phyloP scores from a whole-genome alignment of 1,140 invertebrate species.

The Meloidogyne floridensis region DNA sequence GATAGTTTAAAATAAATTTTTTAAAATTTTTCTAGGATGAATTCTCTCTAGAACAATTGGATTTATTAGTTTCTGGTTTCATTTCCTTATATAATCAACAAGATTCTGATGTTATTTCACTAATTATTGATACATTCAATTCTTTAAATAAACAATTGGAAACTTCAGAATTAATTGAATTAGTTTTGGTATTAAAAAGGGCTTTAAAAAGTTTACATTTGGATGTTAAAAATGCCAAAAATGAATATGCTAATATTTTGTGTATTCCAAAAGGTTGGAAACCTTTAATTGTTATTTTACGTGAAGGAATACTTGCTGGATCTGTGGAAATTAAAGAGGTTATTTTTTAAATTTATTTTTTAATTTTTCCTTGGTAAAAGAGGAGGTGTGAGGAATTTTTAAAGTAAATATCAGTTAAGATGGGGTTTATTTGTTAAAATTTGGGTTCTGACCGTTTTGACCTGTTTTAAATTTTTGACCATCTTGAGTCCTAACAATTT shows the following conservation, averaged over 20 bases:
- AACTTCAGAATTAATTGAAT: slow-evolving; percentile 36
- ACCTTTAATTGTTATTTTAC: slow-evolving; percentile 87
- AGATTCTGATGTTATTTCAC: slow-evolving; percentile 47
- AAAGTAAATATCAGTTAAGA: neutral
- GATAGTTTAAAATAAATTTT: neutral
- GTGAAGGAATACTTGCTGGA: slow-evolving; percentile 92
- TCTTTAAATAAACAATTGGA: slow-evolving; percentile 50
- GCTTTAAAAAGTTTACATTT: slow-evolving; percentile 47
- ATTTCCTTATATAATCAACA: slow-evolving; percentile 51
- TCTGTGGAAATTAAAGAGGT: slow-evolving; percentile 86
- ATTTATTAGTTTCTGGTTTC: slow-evolving; percentile 51
- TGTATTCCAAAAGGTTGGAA: slow-evolving; percentile 82
- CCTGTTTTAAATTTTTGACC: too few relatives aligned
- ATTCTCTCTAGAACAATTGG: slow-evolving; percentile 35
- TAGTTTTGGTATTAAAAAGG: slow-evolving; percentile 49
- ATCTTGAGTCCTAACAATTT: too few relatives aligned
- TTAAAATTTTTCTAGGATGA: slow-evolving; percentile 6
- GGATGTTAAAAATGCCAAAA: slow-evolving; percentile 72
- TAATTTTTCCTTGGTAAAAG: neutral
- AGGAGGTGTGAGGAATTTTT: neutral
- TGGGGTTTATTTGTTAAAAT: too few relatives aligned
- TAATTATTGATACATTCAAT: slow-evolving; percentile 45
- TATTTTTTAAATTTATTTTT: neutral
- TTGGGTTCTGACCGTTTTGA: too few relatives aligned
- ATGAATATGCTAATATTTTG: slow-evolving; percentile 79